These are phyloP conservation scores for Sarcophilus harrisii DNA, from an alignment of 2,797 vertebrate species.

Conservation along the genomic window DNA sequence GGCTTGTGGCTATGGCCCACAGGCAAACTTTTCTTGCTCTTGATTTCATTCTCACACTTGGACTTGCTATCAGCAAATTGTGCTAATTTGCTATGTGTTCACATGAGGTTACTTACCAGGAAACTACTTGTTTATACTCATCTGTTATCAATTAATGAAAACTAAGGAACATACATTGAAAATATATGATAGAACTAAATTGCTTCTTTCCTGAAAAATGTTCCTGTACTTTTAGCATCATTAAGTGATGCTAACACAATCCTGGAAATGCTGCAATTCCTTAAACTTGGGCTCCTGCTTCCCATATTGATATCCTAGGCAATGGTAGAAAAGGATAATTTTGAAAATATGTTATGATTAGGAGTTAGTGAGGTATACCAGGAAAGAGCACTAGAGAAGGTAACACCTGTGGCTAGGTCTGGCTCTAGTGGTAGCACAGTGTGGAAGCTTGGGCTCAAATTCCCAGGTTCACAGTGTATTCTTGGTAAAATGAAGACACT, in stretches of 20 bases:
- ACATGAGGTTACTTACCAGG: neutral
- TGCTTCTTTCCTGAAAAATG: neutral
- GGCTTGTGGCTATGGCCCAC: neutral
- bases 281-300: neutral
- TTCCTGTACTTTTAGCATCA: neutral
- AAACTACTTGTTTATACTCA: neutral
- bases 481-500: neutral
- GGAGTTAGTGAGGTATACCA: neutral
- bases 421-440: neutral
- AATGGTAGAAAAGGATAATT: neutral
- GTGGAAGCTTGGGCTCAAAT: neutral
- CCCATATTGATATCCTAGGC: neutral
- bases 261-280: neutral
- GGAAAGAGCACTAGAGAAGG: neutral
- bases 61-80: neutral
- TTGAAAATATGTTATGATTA: neutral
- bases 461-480: neutral
- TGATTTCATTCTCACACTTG: neutral
- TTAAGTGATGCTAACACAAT: neutral
- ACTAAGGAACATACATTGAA: neutral
- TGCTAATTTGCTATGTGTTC: neutral
- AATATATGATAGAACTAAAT: neutral
- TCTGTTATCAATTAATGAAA: neutral
- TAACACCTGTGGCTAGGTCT: neutral
- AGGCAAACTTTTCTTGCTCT: neutral